These are phyloP conservation scores for Bagarius yarrelli DNA, from an alignment of 2,113 vertebrate species.

Conservation along the genomic window DNA sequence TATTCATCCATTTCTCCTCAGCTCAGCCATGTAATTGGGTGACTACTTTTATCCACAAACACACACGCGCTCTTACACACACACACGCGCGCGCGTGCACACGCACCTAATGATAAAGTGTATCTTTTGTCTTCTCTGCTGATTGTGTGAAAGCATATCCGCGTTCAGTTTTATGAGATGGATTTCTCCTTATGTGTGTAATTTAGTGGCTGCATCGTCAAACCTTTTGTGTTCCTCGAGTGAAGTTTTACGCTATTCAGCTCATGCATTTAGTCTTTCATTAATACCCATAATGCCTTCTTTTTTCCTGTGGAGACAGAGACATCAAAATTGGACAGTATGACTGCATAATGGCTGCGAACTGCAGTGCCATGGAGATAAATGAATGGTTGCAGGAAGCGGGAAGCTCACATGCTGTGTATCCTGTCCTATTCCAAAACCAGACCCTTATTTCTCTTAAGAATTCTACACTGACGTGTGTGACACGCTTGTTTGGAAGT, in stretches of 20 bases:
- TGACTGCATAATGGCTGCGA: slow-evolving; percentile 17
- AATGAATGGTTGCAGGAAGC: slow-evolving; percentile 22
- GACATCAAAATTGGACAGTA: slow-evolving; percentile 16
- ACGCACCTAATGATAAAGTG: neutral
- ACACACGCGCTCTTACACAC: slow-evolving; percentile 29
- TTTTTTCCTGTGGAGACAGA: slow-evolving; percentile 9
- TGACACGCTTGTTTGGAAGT: neutral
- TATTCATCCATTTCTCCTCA: slow-evolving; percentile 46
- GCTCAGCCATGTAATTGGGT: slow-evolving; percentile 54
- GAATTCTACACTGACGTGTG: neutral
- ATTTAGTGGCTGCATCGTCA: slow-evolving; percentile 2
- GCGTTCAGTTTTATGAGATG: slow-evolving; percentile 16
- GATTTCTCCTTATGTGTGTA: slow-evolving; percentile 23
- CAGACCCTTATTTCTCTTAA: slow-evolving; percentile 1
- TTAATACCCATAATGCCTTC: slow-evolving; percentile 26
- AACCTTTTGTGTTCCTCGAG: slow-evolving; percentile 25
- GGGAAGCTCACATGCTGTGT: slow-evolving; percentile 25
- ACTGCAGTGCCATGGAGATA: slow-evolving; percentile 1
- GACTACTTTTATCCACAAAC: slow-evolving; percentile 46
- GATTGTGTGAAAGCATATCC: slow-evolving; percentile 11
- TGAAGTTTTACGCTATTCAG: slow-evolving; percentile 7
- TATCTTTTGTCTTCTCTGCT: slow-evolving; percentile 5
- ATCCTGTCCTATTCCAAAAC: slow-evolving; percentile 5
- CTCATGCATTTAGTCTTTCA: slow-evolving; percentile 27
- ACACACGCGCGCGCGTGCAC: neutral